These are phyloP conservation scores for Mirounga angustirostris DNA, from an alignment of 2,113 vertebrate genomes.

Conservation along the genomic window DNA sequence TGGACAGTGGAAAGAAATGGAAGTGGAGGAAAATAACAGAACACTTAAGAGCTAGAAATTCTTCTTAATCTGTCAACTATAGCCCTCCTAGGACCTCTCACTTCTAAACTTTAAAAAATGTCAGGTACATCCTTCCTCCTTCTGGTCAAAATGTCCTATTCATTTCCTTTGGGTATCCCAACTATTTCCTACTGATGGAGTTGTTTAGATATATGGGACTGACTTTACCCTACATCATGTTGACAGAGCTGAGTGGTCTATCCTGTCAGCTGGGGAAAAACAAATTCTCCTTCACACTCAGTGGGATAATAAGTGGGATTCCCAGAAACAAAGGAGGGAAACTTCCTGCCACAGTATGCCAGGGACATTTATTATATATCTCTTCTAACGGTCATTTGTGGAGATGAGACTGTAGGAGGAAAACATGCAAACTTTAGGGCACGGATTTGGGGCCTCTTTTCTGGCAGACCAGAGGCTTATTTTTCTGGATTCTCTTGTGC, in stretches of 20 bases:
- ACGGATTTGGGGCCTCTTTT: neutral
- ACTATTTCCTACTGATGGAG: neutral
- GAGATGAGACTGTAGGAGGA: neutral
- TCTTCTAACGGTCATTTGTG: neutral
- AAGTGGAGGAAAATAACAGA: neutral
- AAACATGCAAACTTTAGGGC: neutral
- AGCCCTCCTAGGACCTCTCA: neutral
- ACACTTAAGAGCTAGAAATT: neutral
- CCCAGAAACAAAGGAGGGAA: neutral
- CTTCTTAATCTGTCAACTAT: neutral
- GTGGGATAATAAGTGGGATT: neutral
- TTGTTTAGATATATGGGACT: neutral
- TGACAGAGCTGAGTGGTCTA: neutral
- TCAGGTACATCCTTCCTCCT: neutral
- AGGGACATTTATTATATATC: neutral
- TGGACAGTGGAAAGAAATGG: neutral
- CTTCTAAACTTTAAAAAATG: neutral
- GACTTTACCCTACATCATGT: neutral
- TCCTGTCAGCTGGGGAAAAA: neutral
- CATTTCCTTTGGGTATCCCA: neutral
- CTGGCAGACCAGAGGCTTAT: neutral
- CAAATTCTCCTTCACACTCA: neutral
- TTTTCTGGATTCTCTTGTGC: neutral
- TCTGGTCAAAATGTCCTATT: neutral
- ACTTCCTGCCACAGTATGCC: neutral